These are phyloP conservation scores for Aphyosemion australe DNA, from an alignment of 2,113 vertebrate genomes.

Conservation along the genomic window DNA sequence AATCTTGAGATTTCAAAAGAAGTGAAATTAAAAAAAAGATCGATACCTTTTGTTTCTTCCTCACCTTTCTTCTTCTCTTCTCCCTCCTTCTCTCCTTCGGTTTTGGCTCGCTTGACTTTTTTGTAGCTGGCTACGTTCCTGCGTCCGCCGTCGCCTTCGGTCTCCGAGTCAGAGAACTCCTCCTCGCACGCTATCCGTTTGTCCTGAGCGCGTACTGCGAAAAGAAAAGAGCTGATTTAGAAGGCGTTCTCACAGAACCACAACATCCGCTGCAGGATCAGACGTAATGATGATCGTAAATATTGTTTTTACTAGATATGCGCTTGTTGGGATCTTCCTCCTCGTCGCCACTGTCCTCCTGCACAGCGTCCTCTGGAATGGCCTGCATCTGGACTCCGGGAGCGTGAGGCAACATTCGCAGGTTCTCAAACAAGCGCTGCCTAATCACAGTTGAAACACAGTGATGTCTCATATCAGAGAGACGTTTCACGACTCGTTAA, in stretches of 20 bases:
- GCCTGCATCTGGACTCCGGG: constrained; percentile 85
- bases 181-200: constrained; percentile 98
- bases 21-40: constrained; percentile 15
- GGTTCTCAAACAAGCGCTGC: constrained; percentile 74
- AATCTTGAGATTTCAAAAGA: background rate
- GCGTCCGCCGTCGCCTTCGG: constrained; percentile 89
- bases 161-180: constrained; percentile 97
- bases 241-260: background rate
- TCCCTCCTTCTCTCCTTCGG: constrained; percentile 93
- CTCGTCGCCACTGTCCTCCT: constrained; percentile 95
- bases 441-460: constrained; percentile 15
- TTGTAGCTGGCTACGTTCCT: constrained; percentile 92
- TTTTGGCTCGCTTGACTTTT: constrained; percentile 92
- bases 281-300: too few species aligned
- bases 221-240: background rate
- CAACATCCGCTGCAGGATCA: too few species aligned
- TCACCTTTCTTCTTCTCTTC: constrained; percentile 92
- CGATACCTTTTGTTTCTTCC: constrained; percentile 77
- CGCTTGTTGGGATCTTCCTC: constrained; percentile 97
- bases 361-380: constrained; percentile 94
- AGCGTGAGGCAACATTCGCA: constrained; percentile 76
- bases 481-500: too few species aligned
- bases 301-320: constrained; percentile 86
- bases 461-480: too few species aligned
- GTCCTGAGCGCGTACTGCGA: constrained; percentile 91